A percentile compares a stretch with the other conserved stretches of the same genome.
Conservation (phyloP, 2,113 vertebrate genomes). For the Genyomyrus donnyi region DNA sequence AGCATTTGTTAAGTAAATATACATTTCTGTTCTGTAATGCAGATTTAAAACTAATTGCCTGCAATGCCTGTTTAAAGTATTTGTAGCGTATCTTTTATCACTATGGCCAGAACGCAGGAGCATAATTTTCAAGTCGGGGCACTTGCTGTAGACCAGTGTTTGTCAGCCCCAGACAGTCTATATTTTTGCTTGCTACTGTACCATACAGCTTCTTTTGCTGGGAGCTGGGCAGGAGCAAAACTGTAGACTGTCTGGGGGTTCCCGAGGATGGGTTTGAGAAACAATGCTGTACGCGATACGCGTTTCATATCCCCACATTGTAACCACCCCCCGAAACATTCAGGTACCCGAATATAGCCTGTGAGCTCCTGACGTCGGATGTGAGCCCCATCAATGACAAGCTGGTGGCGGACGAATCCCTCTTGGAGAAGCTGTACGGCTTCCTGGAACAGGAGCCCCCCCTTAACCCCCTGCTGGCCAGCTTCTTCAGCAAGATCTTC, state of each 20-base stretch:
- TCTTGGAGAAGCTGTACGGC: constrained; percentile 79
- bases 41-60: background rate
- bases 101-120: background rate
- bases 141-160: background rate
- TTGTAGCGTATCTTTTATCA: background rate
- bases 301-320: background rate
- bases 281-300: background rate
- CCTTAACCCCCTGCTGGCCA: constrained; percentile 89
- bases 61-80: background rate
- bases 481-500: constrained; percentile 97
- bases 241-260: background rate
- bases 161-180: background rate
- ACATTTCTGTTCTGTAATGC: background rate
- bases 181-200: background rate
- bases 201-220: background rate
- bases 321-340: background rate
- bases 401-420: constrained; percentile 76
- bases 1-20: background rate
- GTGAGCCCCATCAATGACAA: constrained; percentile 89
- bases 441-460: constrained; percentile 86
- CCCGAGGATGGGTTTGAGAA: background rate
- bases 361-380: constrained; percentile 92
- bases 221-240: background rate
- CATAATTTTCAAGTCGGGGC: background rate
- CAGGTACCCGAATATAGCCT: constrained; percentile 90